Percentiles rank a stretch among this genome's conserved stretches.
phyloP scores from a whole-genome alignment of 2,113 vertebrate species.

The Sylvietta virens region DNA sequence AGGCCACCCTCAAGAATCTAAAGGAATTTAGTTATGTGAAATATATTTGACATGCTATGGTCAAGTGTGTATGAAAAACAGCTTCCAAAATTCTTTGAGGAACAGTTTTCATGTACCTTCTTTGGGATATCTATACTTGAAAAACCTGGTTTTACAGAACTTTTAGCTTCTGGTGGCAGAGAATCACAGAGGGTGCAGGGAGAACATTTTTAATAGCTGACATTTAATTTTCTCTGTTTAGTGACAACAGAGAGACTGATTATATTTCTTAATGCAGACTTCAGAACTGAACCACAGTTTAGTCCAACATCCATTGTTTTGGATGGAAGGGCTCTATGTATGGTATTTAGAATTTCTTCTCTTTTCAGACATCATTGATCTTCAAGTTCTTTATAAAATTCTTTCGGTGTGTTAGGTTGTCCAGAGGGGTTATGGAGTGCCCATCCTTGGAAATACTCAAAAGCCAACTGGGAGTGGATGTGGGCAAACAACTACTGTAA shows the following conservation, averaged over 20 bases:
- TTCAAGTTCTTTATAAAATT: not conserved
- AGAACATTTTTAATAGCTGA: not conserved
- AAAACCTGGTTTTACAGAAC: not conserved
- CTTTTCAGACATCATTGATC: not conserved
- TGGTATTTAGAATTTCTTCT: not conserved
- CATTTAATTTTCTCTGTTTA: not conserved
- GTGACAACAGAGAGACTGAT: not conserved
- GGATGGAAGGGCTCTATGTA: not conserved
- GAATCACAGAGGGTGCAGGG: too few relatives aligned
- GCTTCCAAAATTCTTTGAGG: not conserved
- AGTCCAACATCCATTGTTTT: not conserved
- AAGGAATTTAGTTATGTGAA: not conserved
- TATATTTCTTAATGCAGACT: not conserved
- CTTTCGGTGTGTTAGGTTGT: not conserved
- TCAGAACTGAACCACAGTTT: not conserved
- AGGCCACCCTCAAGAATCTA: not conserved
- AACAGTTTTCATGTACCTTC: not conserved
- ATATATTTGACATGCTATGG: not conserved
- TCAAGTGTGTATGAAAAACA: not conserved
- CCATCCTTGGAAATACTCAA: not conserved
- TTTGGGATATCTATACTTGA: not conserved
- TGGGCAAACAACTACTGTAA: not conserved
- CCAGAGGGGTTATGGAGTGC: not conserved
- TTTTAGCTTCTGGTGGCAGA: not conserved
- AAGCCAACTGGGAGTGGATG: not conserved